Evolutionary conservation across 2,797 vertebrate species (phyloP), one percentile per base, ranked within the genome.

Genomic region (Pantherophis alleghaniensis): DNA sequence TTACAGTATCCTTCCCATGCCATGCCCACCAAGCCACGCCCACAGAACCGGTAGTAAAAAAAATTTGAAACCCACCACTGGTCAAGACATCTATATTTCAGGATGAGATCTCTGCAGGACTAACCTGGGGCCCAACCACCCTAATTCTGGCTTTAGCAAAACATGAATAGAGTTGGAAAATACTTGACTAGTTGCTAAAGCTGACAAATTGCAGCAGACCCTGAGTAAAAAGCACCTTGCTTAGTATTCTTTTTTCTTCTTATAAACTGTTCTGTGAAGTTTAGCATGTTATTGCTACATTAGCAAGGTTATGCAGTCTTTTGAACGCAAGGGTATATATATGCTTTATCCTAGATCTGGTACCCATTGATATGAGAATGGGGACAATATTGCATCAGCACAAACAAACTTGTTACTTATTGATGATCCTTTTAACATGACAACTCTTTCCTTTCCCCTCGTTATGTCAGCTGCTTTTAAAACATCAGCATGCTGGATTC

Each of bases 31-130:
- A 47, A 47, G 47, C 5, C 47, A 47, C 47, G 47, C 47, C 47
- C 47, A 47, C 1, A 47, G 47, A 47, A 47, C 47, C 47, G 1
- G 47, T 47, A 47, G 47, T 47, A 47, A 47, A 47, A 47, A 47
- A 47, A 47, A 47, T 47, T 7, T 47, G 47, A 47, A 47, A 47
- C 47, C 47, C 47, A 47, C 47, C 47, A 47, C 47, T 47, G 47
- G 47, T 47, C 47, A 47, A 94, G 66, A 79, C 26, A 86, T 87
- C 91, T 89, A 94, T 93, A 94, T 91, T 94, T 87, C 91, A 79
- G 42, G 18, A 47, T 4, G 5, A 26, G 22, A 53, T 51, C 55
- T 63, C 47, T 32, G 10, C 14, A 61, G 51, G n/a, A 24, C 11
- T 42, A 74, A 42, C 11, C 2, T 42, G 12, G 22, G 32, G 12